These are phyloP conservation scores for Entomobrya multifasciata DNA, from an alignment of 2,888 invertebrate species.

Conservation along the genomic window DNA sequence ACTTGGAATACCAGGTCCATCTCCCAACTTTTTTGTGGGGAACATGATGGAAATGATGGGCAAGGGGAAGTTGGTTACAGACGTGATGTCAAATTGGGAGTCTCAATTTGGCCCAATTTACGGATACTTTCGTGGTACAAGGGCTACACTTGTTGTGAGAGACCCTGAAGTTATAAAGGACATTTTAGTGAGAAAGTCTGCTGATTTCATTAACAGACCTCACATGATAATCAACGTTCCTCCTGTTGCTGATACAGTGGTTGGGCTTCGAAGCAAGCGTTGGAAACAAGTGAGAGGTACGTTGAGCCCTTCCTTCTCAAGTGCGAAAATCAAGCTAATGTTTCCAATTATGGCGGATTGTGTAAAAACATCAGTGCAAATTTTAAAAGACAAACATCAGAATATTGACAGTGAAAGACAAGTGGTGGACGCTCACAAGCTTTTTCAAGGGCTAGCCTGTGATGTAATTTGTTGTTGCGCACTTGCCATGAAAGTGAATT, in stretches of 20 bases:
- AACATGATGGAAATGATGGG: conserved; percentile 72
- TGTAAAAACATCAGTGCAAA: conserved; percentile 81
- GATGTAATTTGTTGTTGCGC: conserved; percentile 83
- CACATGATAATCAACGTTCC: conserved; percentile 75
- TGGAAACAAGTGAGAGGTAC: conserved; percentile 83
- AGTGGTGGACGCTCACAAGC: conserved; percentile 81
- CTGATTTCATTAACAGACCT: conserved; percentile 80
- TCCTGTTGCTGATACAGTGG: conserved; percentile 76
- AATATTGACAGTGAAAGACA: conserved; percentile 62
- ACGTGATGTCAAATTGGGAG: conserved; percentile 78
- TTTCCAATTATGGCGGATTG: conserved; percentile 81
- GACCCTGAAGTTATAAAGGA: conserved; percentile 80
- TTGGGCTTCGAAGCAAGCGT: conserved; percentile 81
- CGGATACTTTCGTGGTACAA: conserved; percentile 79
- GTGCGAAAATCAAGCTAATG: conserved; percentile 82
- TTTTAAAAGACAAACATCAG: conserved; percentile 80
- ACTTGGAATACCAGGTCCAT: conserved; percentile 76
- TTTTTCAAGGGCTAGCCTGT: conserved; percentile 82
- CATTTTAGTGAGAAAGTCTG: conserved; percentile 80
- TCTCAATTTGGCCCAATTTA: conserved; percentile 77
- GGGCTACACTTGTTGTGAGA: conserved; percentile 78
- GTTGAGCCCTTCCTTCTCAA: conserved; percentile 82
- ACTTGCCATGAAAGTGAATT: conserved; percentile 82
- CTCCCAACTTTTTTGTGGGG: conserved; percentile 74
- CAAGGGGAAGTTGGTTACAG: conserved; percentile 58